Conservation (phyloP, 1,140 invertebrate genomes). For the Cyclargus thomasi region DNA sequence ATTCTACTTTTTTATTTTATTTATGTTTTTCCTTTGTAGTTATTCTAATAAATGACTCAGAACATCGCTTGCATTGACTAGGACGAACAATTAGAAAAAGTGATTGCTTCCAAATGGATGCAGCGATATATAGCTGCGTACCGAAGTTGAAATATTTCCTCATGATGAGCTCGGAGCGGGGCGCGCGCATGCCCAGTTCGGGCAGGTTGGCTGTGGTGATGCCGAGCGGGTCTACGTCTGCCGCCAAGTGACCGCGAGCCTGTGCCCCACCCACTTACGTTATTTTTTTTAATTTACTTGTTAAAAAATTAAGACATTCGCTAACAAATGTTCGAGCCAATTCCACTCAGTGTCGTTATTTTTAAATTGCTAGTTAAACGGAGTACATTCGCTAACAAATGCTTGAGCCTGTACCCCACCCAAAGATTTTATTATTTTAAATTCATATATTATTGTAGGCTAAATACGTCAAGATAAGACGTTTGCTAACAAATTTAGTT, state of each 20-base stretch:
- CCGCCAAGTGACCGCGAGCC: slow-evolving; percentile 96
- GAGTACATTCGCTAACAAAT: too few relatives aligned
- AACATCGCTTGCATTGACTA: slow-evolving; percentile 36
- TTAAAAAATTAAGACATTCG: too few relatives aligned
- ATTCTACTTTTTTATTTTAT: too few relatives aligned
- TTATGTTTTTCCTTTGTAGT: not conserved
- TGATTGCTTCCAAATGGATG: slow-evolving; percentile 32
- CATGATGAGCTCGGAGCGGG: slow-evolving; percentile 71
- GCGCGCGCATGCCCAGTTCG: slow-evolving; percentile 66
- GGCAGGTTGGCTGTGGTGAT: slow-evolving; percentile 78
- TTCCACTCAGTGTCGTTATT: slow-evolving; percentile 37
- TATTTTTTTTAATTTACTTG: not conserved
- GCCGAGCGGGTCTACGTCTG: slow-evolving; percentile 95
- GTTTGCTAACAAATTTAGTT: too few relatives aligned
- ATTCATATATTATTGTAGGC: too few relatives aligned
- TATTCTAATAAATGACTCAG: not conserved
- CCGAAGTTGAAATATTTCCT: slow-evolving; percentile 76
- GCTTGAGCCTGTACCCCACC: too few relatives aligned
- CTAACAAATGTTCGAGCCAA: too few relatives aligned
- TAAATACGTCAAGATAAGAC: too few relatives aligned
- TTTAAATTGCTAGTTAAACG: not conserved
- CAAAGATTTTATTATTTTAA: too few relatives aligned
- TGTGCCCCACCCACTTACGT: slow-evolving; percentile 70
- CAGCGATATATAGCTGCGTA: slow-evolving; percentile 42
- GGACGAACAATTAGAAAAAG: slow-evolving; percentile 23